Base-by-base conservation (phyloP, 2,797 vertebrate species). In the Lophius americanus region DNA sequence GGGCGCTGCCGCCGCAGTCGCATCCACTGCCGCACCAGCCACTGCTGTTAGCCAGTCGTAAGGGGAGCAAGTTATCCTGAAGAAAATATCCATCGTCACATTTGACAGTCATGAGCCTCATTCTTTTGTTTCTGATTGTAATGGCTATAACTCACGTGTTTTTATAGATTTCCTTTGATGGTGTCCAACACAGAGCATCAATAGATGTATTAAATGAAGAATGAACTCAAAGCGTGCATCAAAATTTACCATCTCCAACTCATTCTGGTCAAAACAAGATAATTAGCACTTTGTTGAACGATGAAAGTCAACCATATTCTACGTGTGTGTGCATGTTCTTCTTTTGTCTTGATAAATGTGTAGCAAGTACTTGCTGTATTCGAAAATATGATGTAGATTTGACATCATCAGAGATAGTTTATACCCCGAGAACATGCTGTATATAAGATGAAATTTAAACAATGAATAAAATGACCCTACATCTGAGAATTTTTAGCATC, bases 1-100 rank as follows among this genome's bases (percentile, higher is more conserved):
- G 92, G 94, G 96, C 6, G 93, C 91, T 64, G 89, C 95, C 73
- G 42, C 91, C 69, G 41, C 90, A 68, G 58, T 82, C 60, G 0
- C 79, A 0, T 70, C 75, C 6, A 42, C 49, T 52, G 64, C 76
- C 35, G 8, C 80, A 0, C 66, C 89, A 3, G 1, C 80, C 49
- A 69, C 75, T 6, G 80, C 84, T 1, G 76, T 83, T 33, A 56
- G 68, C 59, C 82, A 87, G 44, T 89, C 84, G 0, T 92, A 69
- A 66, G 65, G 33, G 53, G 38, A 55, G 38, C 53, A 49, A 23
- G 12, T 75, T 64, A 9, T 37, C 42, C 32, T 38, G 3, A 50
- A 42, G 48, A 70, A 61, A 33, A 50, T 66, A 32, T 60, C 50
- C 7, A 7, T 56, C 63, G 13, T 69, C 60, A 49, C 49, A 0